Base-by-base conservation (phyloP, 2,113 vertebrate species). In the Mobula hypostoma region DNA sequence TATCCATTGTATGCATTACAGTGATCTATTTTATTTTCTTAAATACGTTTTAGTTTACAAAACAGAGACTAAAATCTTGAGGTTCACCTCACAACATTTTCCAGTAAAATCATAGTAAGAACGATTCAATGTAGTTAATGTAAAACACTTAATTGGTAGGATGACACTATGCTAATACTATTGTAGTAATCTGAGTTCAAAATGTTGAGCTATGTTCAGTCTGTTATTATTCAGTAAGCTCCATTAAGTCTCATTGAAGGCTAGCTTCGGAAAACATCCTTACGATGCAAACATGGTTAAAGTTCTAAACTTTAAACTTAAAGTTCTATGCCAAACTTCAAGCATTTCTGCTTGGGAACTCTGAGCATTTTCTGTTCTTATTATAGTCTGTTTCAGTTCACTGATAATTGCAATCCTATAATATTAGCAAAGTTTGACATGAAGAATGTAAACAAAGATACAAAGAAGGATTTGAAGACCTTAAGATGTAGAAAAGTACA, bases 1-100 rank as follows among this genome's bases (percentile, higher is more conserved):
- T 93, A 76, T 93, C 70, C 24, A 93, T 93, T 76, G 40, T 27
- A 21, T 76, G 91, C 68, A 93, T 93, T 74, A 74, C n/a, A 56
- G 56, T 74, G 7, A 74, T 48, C 72, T 93, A 76, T 74, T 40
- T 76, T 56, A 93, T 93, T 76, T 56, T 19, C 21, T 93, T 40
- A 72, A 11, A 29, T 93, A 93, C 48, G 9, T 74, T 74, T 93
- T 74, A 93, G 21, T 48, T 93, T 76, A 72, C 66, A 5, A 92
- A 93, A 29, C 70, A 93, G 21, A 76, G 36, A 29, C 36, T 56
- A 7, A 74, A 76, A 93, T 74, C 40, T 17, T 74, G 61, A 9
- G 40, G 40, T 70, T 74, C 68, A 74, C 91, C 91, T 93, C 91
- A 93, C 68, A 93, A 74, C 21, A 2, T 32, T 32, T 21, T 66